Evolutionary conservation across 2,797 vertebrate species (phyloP).

Genomic region (Uromys caudimaculatus): DNA sequence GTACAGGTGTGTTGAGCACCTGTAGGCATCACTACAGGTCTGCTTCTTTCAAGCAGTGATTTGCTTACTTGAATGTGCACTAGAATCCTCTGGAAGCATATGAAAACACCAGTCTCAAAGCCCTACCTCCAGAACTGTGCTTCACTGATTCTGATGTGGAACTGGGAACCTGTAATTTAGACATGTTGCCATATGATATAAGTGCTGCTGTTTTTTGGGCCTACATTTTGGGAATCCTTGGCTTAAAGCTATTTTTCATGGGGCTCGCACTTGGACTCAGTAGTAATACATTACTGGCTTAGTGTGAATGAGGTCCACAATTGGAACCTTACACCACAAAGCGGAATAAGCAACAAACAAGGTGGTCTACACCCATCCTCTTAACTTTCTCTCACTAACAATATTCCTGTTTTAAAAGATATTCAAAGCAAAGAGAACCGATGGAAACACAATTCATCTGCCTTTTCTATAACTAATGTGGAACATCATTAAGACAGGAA

Average conservation of each 20-base stretch:
- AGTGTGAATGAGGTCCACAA: neutral
- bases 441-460: neutral
- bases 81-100: neutral
- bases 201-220: neutral
- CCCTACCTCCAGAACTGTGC: neutral
- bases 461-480: slow-evolving; percentile 16
- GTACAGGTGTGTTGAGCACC: rapidly evolving
- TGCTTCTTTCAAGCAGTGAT: neutral
- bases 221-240: neutral
- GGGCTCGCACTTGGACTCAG: neutral
- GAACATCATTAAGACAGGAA: neutral
- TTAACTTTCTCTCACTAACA: neutral
- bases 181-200: neutral
- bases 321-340: neutral
- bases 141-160: neutral
- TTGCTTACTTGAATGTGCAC: neutral
- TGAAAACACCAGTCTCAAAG: neutral
- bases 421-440: neutral
- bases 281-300: too few species aligned
- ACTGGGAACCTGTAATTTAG: neutral
- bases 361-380: neutral
- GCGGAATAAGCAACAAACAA: neutral
- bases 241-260: neutral
- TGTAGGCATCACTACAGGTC: neutral
- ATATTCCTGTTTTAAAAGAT: neutral